Base-by-base conservation (phyloP, 1,140 invertebrate genomes). In the Caenorhabditis brenneri region DNA sequence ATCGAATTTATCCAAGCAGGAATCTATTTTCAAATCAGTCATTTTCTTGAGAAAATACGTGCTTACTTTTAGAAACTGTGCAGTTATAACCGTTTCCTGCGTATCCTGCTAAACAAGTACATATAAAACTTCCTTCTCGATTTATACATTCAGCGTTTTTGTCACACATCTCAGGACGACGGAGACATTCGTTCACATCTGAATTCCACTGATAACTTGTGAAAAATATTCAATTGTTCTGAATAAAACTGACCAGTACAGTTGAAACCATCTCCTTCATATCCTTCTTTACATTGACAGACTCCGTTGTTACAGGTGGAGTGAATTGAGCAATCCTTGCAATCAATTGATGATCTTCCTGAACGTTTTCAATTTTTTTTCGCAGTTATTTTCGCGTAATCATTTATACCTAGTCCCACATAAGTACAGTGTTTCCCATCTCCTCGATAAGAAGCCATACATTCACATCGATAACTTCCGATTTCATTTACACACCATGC, bases 131-230 rank as follows among this genome's bases (percentile, higher is more conserved):
- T 27, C 96, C 96, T 82, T 93, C 93, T 39, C 95, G 95, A 92
- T 97, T 97, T 83, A 94, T 93, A 91, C 96, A 97, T 46, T 93
- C 93, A 6, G 96, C 95, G 91, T 97, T 97, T n/a, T 95, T 94
- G 22, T 96, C 95, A 89, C 96, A 97, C 1, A 94, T 93, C 90
- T 95, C 96, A 24, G 87, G 87, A 36, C 79, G 74, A 15, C 86
- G 88, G 0, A 93, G 93, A 88, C 96, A 97, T 91, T 97, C 96
- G 89, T 97, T 94, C 24, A 96, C 93, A 91, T 97, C 96, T 89
- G 94, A 93, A 92, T 95, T n/a, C 1, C 22, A 79, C 6, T 36
- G 22, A 29, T 19, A 7, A 36, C 33, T 24, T 36, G 22, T 31
- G n/a, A 60, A 33, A 31, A 16, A 16, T n/a, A 33, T 19, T 53